Evolutionary conservation across 2,888 invertebrate genomes (phyloP).

Genomic region (Acanthopleura granulata): DNA sequence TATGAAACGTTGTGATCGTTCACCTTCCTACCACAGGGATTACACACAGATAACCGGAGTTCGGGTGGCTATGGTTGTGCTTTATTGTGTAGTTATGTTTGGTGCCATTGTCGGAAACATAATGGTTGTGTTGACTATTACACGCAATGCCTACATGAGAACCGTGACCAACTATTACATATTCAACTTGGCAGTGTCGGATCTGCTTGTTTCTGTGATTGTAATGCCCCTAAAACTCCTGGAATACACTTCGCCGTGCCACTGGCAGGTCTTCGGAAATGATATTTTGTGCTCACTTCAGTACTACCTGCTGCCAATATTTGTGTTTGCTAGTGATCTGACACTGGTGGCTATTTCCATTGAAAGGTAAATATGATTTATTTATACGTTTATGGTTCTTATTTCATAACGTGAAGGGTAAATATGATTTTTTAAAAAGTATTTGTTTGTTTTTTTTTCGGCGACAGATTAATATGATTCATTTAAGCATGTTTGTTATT

Average conservation of each 20-base stretch:
- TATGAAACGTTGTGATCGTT: neutral
- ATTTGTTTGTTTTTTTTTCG: too few relatives aligned
- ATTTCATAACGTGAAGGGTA: too few relatives aligned
- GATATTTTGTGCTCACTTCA: conserved; percentile 68
- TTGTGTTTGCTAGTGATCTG: conserved; percentile 70
- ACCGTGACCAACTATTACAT: conserved; percentile 71
- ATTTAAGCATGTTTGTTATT: too few relatives aligned
- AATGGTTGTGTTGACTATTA: conserved; percentile 69
- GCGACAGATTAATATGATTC: too few relatives aligned
- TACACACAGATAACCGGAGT: conserved; percentile 64
- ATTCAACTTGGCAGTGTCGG: conserved; percentile 70
- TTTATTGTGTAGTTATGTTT: conserved; percentile 66
- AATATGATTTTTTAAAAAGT: too few relatives aligned
- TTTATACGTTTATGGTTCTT: too few relatives aligned
- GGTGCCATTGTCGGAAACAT: conserved; percentile 68
- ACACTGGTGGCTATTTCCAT: conserved; percentile 71
- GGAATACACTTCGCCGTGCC: conserved; percentile 70
- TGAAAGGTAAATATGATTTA: conserved; percentile 71
- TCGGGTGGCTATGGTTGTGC: conserved; percentile 55
- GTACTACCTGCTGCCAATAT: conserved; percentile 68
- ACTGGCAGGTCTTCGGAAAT: conserved; percentile 65
- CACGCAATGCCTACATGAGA: conserved; percentile 69
- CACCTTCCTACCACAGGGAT: conserved; percentile 45
- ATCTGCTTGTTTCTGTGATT: conserved; percentile 69
- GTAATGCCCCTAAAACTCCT: conserved; percentile 71